These are phyloP conservation scores for Ageneiosus marmoratus DNA, from an alignment of 2,113 vertebrate species.

Conservation along the genomic window DNA sequence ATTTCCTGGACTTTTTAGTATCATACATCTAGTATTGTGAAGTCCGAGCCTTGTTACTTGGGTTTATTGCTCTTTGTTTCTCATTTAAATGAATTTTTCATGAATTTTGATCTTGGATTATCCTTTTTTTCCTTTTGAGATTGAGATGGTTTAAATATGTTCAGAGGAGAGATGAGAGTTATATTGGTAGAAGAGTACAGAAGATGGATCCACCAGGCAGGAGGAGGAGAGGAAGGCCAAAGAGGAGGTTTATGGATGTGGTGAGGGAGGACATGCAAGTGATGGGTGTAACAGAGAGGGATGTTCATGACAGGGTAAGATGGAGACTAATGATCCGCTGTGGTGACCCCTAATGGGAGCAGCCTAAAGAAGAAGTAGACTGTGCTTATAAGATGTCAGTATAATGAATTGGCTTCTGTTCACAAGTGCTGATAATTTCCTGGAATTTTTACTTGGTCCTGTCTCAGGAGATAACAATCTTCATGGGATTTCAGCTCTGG, in stretches of 20 bases:
- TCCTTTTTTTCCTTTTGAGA: neutral
- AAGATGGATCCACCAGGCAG: too few relatives aligned
- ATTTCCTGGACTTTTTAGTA: neutral
- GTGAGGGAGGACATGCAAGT: too few relatives aligned
- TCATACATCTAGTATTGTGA: neutral
- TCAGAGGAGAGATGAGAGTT: too few relatives aligned
- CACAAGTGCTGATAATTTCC: neutral
- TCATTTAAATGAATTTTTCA: neutral
- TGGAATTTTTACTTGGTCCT: neutral
- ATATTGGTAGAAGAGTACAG: too few relatives aligned
- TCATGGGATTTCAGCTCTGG: neutral
- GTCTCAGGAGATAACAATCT: neutral
- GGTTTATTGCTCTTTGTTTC: neutral
- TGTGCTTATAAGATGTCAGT: neutral
- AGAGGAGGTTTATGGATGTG: too few relatives aligned
- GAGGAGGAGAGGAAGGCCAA: too few relatives aligned
- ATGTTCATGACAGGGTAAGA: too few relatives aligned
- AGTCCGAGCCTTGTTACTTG: neutral
- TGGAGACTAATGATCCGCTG: too few relatives aligned
- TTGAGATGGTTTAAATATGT: too few relatives aligned
- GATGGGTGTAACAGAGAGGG: too few relatives aligned
- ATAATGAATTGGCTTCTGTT: neutral
- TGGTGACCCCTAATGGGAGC: too few relatives aligned
- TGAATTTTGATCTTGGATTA: neutral
- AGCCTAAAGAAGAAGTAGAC: too few relatives aligned